Conservation (phyloP, 2,888 invertebrate genomes). For the Hemistola chrysoprasaria region DNA sequence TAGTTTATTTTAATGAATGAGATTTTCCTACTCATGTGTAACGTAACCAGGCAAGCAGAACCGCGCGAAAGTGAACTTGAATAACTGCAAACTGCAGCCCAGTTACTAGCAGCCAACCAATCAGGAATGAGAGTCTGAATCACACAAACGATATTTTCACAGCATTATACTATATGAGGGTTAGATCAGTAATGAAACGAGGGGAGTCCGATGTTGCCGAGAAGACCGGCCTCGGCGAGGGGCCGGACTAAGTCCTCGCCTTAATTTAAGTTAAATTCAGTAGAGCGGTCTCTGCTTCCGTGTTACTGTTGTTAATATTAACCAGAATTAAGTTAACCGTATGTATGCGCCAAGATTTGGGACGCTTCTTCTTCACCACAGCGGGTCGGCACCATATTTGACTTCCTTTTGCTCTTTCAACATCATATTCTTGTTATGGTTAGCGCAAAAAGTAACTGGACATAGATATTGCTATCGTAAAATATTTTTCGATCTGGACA, state of each 20-base stretch:
- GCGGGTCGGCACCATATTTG: slow-evolving; percentile 76
- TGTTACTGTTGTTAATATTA: slow-evolving; percentile 80
- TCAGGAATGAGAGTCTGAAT: slow-evolving; percentile 47
- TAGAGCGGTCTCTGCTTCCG: slow-evolving; percentile 79
- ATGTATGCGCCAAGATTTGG: slow-evolving; percentile 82
- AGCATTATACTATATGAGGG: slow-evolving; percentile 40
- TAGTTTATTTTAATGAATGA: no score
- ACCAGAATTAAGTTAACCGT: slow-evolving; percentile 79
- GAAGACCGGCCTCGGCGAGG: slow-evolving; percentile 78
- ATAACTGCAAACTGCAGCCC: slow-evolving; percentile 58
- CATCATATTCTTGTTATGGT: no score
- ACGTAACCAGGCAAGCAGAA: no score
- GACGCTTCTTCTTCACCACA: slow-evolving; percentile 75
- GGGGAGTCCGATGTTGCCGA: slow-evolving; percentile 79
- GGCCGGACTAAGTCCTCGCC: slow-evolving; percentile 77
- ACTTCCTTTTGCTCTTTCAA: slow-evolving; percentile 79
- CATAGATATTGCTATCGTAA: no score
- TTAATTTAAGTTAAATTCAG: slow-evolving; percentile 54
- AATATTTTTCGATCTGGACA: no score
- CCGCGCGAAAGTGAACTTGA: no score
- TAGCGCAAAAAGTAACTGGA: no score
- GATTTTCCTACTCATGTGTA: no score
- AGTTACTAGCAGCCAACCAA: slow-evolving; percentile 53
- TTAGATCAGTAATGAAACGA: background rate
- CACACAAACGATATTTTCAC: slow-evolving; percentile 57